Percentiles rank a stretch among this genome's conserved stretches.
phyloP scores from a whole-genome alignment of 2,797 vertebrate species.

The Mormyrops boulengeri region DNA sequence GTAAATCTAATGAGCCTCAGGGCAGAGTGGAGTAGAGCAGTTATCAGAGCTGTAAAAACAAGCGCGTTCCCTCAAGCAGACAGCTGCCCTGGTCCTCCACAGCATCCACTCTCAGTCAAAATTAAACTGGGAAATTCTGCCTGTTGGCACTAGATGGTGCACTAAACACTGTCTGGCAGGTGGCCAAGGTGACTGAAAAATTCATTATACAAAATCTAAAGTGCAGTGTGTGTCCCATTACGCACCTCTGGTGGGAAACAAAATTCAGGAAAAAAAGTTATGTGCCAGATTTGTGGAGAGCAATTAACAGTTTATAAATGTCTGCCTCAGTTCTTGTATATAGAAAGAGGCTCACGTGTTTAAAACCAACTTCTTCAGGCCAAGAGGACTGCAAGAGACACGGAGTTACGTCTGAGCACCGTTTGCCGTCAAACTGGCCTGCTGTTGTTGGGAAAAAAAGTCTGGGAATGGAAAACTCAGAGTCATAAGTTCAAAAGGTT shows the following conservation, averaged over 20 bases:
- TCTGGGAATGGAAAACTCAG: not conserved
- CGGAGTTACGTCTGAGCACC: not conserved
- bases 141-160: conserved; percentile 46
- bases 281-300: not conserved
- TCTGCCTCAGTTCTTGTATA: not conserved
- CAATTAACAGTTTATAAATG: not conserved
- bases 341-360: not conserved
- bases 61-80: not conserved
- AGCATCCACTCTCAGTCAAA: not conserved
- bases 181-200: not conserved
- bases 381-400: not conserved
- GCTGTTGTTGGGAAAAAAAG: not conserved
- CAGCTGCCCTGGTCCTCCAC: not conserved
- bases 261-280: not conserved
- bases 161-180: not conserved
- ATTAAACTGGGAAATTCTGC: not conserved
- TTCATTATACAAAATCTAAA: not conserved
- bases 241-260: not conserved
- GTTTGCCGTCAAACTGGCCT: not conserved
- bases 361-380: not conserved
- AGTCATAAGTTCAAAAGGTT: conserved; percentile 10
- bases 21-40: not conserved
- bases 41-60: conserved; percentile 14
- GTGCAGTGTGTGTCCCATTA: not conserved
- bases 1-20: conserved; percentile 2